Percentiles rank a stretch among this genome's conserved stretches.
Conservation (phyloP, 2,113 vertebrate genomes). For the Uria aalge region DNA sequence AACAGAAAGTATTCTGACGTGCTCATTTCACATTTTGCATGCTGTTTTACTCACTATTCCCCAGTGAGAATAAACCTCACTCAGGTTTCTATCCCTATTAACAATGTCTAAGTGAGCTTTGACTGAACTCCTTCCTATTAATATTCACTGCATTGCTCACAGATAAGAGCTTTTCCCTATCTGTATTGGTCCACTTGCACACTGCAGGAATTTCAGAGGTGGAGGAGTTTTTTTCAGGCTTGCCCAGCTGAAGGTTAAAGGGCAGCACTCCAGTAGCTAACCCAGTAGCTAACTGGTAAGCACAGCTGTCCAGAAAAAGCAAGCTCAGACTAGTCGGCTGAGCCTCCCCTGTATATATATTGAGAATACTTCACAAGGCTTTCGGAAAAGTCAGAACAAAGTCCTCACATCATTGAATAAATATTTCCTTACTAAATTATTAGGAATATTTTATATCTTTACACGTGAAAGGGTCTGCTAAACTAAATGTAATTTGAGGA, state of each 20-base stretch:
- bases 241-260: background rate
- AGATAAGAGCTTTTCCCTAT: background rate
- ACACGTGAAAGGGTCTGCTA: background rate
- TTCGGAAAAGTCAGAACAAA: constrained; percentile 1
- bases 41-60: background rate
- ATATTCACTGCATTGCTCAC: background rate
- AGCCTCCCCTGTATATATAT: background rate
- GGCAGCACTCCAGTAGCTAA: background rate
- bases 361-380: background rate
- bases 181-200: background rate
- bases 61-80: background rate
- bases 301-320: background rate
- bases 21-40: background rate
- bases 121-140: background rate
- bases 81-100: background rate
- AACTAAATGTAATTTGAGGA: background rate
- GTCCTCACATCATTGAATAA: background rate
- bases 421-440: background rate
- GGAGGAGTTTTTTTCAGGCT: background rate
- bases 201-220: background rate
- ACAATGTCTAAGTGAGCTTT: background rate
- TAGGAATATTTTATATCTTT: background rate
- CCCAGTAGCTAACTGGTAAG: background rate
- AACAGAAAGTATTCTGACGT: background rate
- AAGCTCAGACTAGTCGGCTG: background rate